Evolutionary conservation across 2,113 vertebrate species (phyloP), one percentile per base, ranked within the genome.

Genomic region (Chamaetylas fuelleborni): DNA sequence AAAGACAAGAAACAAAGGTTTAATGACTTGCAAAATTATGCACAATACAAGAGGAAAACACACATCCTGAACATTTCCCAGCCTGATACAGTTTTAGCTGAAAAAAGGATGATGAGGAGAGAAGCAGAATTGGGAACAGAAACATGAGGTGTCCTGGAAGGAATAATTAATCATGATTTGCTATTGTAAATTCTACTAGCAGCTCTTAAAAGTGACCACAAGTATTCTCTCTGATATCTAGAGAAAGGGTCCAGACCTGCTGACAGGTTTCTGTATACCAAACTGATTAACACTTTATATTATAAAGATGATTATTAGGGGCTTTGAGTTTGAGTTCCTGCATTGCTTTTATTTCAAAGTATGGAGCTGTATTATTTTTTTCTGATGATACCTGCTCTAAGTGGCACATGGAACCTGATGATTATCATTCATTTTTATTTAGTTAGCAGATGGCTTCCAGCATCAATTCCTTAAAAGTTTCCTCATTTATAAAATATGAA

Each of bases 401-500:
- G 71, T 0, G 11, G 43, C 81, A 74, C 43, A 12, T 88, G 82
- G 78, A 95, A 81, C 66, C 51, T 90, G 85, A 93, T 88, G 65
- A 95, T 96, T 93, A 87, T 79, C 23, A 85, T 78, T 94, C 91
- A 66, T 95, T 97, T 95, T 87, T 95, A 70, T 91, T 92, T 79
- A 92, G 88, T 84, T 92, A 95, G 80, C 94, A 95, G 94, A 96
- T 97, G 95, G 95, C 77, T 96, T 94, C 94, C 54, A 92, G 76
- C 76, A 95, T 87, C 90, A 81, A 71, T 87, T 86, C 80, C 71
- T 96, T 94, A 96, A 96, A 97, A 96, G 80, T 97, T 92, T 87
- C 87, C 86, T 95, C 93, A 82, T 97, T 96, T 97, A 92, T 77
- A 88, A 96, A 95, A 88, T 96, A 94, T 40, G 89, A 97, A 95